Evolutionary conservation across 2,888 invertebrate genomes (phyloP), one percentile per base, ranked within the genome.

Genomic region (Electrophaes corylata): DNA sequence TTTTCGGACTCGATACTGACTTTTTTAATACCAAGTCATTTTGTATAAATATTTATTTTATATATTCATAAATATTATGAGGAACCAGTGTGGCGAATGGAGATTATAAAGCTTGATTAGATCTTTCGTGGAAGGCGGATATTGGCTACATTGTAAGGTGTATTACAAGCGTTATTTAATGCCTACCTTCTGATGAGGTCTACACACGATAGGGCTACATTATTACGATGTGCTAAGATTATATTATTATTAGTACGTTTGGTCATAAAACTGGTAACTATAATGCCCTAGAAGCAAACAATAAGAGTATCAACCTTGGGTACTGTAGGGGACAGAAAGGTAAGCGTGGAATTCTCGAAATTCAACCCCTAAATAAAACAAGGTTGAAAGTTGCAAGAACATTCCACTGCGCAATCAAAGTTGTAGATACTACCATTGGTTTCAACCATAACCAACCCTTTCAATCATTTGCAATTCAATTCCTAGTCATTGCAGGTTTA

Each of bases 121-220:
- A 39, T 39, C 18, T 39, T 18, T 18, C 39, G 18, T 11, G 39
- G 31, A 12, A 35, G 6, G 18, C 39, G 39, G 39, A 39, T 39
- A 39, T 39, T 39, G 39, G 11, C 39, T 18, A 39, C 18, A 18
- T 39, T 39, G 39, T 39, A 39, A 29, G 18, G 39, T 16, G 8
- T 39, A 39, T 39, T 39, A 39, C 14, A 39, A 29, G 45, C 23
- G 41, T 41, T 41, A 23, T 41, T 41, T 41, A 41, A 41, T 41
- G 23, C 41, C 3, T 11, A 41, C 12, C 11, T 19, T 41, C 23
- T 41, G 23, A 26, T 20, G 26, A 26, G 20, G 18, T 18, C 18
- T 39, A 39, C 39, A 18, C 39, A 39, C 39, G 39, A 39, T 37
- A 37, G 18, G 39, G 16, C n/a, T 14, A 37, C 16, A 37, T 14